Evolutionary conservation across 2,113 vertebrate species (phyloP), one percentile per base, ranked within the genome.

Genomic region (Neolamprologus hecqui): DNA sequence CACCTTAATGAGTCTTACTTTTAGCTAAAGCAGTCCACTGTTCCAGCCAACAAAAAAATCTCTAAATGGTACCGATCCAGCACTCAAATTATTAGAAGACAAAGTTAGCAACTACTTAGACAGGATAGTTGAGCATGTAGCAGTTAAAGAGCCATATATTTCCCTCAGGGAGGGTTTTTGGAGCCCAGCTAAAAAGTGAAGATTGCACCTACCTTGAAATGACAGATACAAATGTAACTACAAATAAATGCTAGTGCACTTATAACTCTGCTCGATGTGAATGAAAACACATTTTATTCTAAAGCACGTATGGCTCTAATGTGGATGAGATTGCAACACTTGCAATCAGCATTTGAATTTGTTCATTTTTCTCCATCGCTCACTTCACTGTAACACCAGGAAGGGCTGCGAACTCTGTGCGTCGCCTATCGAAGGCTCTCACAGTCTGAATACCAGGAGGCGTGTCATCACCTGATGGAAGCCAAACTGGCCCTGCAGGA

Each of bases 401-500:
- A 99, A 88, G 99, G 99, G 2, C 96, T 99, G 49, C 96, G 99
- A 82, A 99, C 98, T 0, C 89, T 99, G 82, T 99, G 98, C 0
- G 97, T 99, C 23, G 99, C 98, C 2, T 99, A 98, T 86, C 98
- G 97, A 89, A 96, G 94, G 58, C 96, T 99, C 54, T 89, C 92
- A 6, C 91, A 83, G 3, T 94, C 96, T 3, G 98, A 99, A 4
- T 99, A 98, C 2, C 92, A 94, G 40, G 92, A 89, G 7, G 89
- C 95, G 1, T 95, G 97, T 83, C 92, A 88, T 15, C 95, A 96
- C 88, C 96, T 99, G 49, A 97, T 94, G 57, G 95, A 90, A 33
- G 98, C 98, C 90, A 98, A 97, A 89, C 82, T 99, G 92, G 97
- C 98, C 10, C 97, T 99, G 85, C 98, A 98, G 81, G 98, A 99